Conservation (phyloP, 2,113 vertebrate genomes). For the Geococcyx californianus region DNA sequence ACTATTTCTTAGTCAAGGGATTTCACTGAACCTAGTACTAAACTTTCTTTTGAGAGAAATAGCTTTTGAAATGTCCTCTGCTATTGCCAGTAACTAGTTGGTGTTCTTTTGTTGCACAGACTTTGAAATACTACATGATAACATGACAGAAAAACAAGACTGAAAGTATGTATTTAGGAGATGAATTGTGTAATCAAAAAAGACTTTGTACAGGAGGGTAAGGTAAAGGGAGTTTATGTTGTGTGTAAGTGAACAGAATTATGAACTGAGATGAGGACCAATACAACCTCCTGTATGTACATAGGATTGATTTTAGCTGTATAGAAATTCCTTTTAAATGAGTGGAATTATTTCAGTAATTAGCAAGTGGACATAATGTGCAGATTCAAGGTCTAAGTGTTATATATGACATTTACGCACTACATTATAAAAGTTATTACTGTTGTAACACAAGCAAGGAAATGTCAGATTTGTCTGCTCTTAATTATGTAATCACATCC, state of each 20-base stretch:
- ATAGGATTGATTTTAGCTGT: background rate
- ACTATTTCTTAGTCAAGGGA: background rate
- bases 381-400: background rate
- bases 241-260: background rate
- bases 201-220: background rate
- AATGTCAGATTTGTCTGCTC: background rate
- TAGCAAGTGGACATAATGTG: background rate
- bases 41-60: background rate
- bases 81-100: background rate
- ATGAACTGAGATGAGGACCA: fast-evolving
- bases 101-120: background rate
- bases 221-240: background rate
- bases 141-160: background rate
- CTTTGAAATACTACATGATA: background rate
- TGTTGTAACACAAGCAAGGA: background rate
- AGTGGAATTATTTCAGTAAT: background rate
- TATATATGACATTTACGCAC: background rate
- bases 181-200: background rate
- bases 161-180: background rate
- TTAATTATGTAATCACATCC: background rate
- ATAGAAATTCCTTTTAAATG: background rate
- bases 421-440: background rate
- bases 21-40: background rate
- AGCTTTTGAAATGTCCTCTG: background rate
- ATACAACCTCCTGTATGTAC: background rate